Evolutionary conservation across 64 coral and sea anemone genomes (phyloP), one percentile per base, ranked within the genome.

Genomic region (Catalaphyllia jardinei): DNA sequence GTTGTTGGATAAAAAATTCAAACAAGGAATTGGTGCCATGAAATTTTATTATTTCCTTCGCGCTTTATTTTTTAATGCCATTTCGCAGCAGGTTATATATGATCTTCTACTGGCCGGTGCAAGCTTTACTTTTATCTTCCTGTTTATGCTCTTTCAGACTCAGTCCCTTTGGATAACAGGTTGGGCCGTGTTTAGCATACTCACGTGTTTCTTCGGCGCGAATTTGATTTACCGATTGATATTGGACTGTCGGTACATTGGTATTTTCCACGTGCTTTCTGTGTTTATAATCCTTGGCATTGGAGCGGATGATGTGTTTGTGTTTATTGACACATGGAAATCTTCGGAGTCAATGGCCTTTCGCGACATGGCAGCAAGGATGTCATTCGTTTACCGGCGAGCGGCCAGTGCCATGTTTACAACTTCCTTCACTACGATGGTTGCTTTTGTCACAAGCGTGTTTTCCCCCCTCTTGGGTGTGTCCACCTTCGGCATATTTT

Each of bases 241-340:
- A 38, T 67, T 98, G 15, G 96, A 98, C 78, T 98, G 93, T 83
- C 90, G 93, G 13, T 98, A 98, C 80, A 98, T 98, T 39, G 96
- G 96, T 14, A 95, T 95, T 88, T 98, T 98, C 42, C 96, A 98
- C 72, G 96, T 98, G 6, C 91, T 98, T 7, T 95, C 93, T 22
- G 93, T 98, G 77, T 98, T 98, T 77, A 98, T 98, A 63, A 98
- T 98, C 52, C 83, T 98, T 5, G 93, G 96, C 5, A 98, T 98
- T 82, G 96, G 96, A 9, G 94, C 96, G 29, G 96, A 98, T 59
- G 93, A 98, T 90, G 93, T 98, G 15, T 98, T 98, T 90, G 93
- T 98, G 79, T 98, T 98, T 80, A 77, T 98, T 71, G 96, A 98
- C 67, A 91, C 93, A 60, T 98, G 96, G 96, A 92, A 90, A 78